Percentiles rank a stretch among this genome's conserved stretches.
phyloP scores from a whole-genome alignment of 1,140 invertebrate species.

The Araneus ventricosus region DNA sequence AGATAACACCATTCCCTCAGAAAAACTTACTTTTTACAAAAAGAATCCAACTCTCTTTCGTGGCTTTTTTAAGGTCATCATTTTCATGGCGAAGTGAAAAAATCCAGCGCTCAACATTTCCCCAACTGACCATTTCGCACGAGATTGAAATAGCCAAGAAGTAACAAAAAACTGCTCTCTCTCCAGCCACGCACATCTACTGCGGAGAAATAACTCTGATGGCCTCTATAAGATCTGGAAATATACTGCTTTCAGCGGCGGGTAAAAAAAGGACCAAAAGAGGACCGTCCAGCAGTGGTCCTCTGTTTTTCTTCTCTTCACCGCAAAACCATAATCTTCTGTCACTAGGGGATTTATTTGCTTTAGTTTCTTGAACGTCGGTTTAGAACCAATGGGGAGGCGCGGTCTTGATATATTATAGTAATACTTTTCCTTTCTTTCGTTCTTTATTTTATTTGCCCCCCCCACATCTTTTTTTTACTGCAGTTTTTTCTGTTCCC shows the following conservation, averaged over 20 bases:
- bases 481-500: slow-evolving; percentile 39
- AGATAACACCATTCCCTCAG: not conserved
- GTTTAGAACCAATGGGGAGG: slow-evolving; percentile 67
- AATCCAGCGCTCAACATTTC: slow-evolving; percentile 21
- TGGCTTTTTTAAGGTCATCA: slow-evolving; percentile 42
- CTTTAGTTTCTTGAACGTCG: slow-evolving; percentile 67
- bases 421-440: slow-evolving; percentile 74
- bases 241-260: slow-evolving; percentile 52
- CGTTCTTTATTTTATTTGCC: slow-evolving; percentile 41
- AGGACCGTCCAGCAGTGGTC: slow-evolving; percentile 46
- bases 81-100: slow-evolving; percentile 33
- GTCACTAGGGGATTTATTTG: slow-evolving; percentile 76
- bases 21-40: not conserved
- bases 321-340: slow-evolving; percentile 76
- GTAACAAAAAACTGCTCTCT: not conserved
- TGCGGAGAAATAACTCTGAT: slow-evolving; percentile 63
- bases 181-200: not conserved
- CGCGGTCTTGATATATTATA: slow-evolving; percentile 75
- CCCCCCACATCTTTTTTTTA: not conserved
- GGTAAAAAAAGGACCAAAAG: slow-evolving; percentile 46
- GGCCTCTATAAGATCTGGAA: slow-evolving; percentile 63
- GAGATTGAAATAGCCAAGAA: slow-evolving; percentile 53
- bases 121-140: slow-evolving; percentile 59
- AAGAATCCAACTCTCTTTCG: not conserved
- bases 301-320: slow-evolving; percentile 67